Evolutionary conservation across 2,113 vertebrate genomes (phyloP).

Genomic region (Nestor notabilis): DNA sequence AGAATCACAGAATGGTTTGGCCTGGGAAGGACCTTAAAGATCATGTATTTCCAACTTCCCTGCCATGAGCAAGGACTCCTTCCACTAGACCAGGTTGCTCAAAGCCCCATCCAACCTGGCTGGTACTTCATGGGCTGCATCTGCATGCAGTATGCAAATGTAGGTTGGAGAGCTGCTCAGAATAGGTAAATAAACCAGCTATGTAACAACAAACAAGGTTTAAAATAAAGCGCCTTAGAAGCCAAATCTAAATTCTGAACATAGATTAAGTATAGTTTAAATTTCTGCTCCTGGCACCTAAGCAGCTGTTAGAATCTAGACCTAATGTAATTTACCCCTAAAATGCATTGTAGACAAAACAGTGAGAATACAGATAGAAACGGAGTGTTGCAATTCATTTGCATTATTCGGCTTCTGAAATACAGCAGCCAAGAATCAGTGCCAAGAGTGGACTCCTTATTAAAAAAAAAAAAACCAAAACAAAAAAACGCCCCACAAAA

Average conservation of each 20-base stretch:
- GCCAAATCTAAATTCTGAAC: not conserved
- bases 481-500: not conserved
- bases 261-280: not conserved
- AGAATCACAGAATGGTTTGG: not conserved
- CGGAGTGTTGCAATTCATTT: not conserved
- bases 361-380: not conserved
- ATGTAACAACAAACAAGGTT: fast-evolving
- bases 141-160: not conserved
- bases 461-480: not conserved
- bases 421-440: not conserved
- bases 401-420: not conserved
- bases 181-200: not conserved
- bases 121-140: not conserved
- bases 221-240: not conserved
- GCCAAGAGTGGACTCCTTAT: not conserved
- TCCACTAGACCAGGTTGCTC: not conserved
- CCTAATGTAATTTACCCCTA: not conserved
- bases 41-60: not conserved
- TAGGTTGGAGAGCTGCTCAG: not conserved
- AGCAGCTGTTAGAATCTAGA: not conserved
- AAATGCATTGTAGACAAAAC: not conserved
- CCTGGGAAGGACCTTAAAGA: not conserved
- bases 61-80: not conserved
- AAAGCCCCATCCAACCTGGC: not conserved
- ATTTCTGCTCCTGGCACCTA: not conserved